phyloP scores from a whole-genome alignment of 2,797 vertebrate genomes.

The Taeniopygia guttata region DNA sequence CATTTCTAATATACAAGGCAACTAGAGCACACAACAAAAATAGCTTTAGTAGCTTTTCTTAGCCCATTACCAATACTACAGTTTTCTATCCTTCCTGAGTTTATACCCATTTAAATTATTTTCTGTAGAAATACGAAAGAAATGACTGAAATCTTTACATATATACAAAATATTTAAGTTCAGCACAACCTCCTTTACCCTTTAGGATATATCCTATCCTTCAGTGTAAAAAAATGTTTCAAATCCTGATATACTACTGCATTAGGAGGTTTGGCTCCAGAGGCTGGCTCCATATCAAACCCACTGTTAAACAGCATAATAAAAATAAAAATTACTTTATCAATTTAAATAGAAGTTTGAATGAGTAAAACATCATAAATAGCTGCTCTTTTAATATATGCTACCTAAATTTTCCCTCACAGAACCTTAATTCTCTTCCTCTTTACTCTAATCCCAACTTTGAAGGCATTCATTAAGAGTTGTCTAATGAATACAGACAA shows the following conservation, averaged over 20 bases:
- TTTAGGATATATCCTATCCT: background rate
- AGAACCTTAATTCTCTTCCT: constrained; percentile 39
- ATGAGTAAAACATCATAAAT: constrained; percentile 35
- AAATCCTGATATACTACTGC: background rate
- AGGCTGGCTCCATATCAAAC: constrained; percentile 50
- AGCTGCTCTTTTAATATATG: constrained; percentile 29
- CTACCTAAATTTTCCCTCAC: constrained; percentile 2
- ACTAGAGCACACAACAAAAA: background rate
- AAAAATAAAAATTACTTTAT: constrained; percentile 56
- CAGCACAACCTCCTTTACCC: background rate
- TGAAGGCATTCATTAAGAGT: constrained; percentile 47
- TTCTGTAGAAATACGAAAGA: background rate
- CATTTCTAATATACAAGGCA: background rate
- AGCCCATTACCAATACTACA: background rate
- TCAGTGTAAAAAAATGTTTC: constrained; percentile 4
- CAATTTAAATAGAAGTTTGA: constrained; percentile 54
- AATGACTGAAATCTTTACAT: background rate
- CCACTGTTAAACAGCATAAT: constrained; percentile 9
- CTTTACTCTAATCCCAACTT: constrained; percentile 49
- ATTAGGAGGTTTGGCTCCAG: constrained; percentile 35
- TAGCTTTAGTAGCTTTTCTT: background rate
- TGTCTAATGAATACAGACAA: constrained; percentile 53
- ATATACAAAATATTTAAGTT: background rate
- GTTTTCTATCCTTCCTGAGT: background rate
- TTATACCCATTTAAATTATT: background rate